Conservation (phyloP, 2,113 vertebrate genomes). For the Phaetusa simplex region DNA sequence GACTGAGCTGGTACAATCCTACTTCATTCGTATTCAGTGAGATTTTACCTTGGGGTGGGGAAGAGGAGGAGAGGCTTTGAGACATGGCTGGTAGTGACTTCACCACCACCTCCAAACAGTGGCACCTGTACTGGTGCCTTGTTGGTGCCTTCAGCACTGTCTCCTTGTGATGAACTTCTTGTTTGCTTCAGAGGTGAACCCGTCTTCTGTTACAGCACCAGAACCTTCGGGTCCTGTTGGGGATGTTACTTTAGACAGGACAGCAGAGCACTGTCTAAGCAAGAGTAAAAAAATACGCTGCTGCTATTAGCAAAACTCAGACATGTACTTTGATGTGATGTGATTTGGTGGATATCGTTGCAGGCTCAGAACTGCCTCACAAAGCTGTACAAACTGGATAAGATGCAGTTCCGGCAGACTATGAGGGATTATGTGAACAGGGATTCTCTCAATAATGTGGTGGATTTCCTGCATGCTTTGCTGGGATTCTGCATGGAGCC, state of each 20-base stretch:
- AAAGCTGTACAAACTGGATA: slow-evolving; percentile 95
- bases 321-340: slow-evolving; percentile 23
- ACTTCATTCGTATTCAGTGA: background rate
- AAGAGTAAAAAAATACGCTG: background rate
- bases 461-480: slow-evolving; percentile 98
- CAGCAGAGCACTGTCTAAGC: background rate
- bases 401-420: slow-evolving; percentile 94
- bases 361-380: slow-evolving; percentile 98
- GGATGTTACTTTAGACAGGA: background rate
- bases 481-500: slow-evolving; percentile 99
- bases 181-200: background rate
- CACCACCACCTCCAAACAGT: background rate
- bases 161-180: background rate
- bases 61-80: background rate
- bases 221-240: background rate
- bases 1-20: background rate
- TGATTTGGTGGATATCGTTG: slow-evolving; percentile 55
- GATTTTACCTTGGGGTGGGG: background rate
- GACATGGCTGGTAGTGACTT: background rate
- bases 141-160: background rate
- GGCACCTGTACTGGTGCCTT: background rate
- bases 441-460: slow-evolving; percentile 98
- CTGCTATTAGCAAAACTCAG: background rate
- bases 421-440: slow-evolving; percentile 98
- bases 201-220: background rate